phyloP scores from a whole-genome alignment of 2,888 invertebrate species.

The Apomyelois bistriatella region DNA sequence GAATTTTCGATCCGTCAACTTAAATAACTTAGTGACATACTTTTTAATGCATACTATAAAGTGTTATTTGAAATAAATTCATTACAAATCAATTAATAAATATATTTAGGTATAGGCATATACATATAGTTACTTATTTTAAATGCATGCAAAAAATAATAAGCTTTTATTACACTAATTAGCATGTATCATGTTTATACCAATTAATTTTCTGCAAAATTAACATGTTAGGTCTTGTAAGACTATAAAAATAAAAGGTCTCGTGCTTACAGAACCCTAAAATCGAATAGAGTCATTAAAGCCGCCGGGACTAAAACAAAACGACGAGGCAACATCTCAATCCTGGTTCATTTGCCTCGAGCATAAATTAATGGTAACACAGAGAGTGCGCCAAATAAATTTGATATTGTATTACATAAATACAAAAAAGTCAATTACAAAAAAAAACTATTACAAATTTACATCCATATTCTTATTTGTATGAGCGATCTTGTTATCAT shows the following conservation, averaged over 20 bases:
- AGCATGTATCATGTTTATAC: background rate
- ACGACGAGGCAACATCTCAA: slow-evolving; percentile 58
- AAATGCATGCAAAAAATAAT: background rate
- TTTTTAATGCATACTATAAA: no score
- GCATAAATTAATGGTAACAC: slow-evolving; percentile 9
- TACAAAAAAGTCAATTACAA: no score
- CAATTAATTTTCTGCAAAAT: background rate
- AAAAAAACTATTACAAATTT: no score
- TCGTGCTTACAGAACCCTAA: slow-evolving; percentile 11
- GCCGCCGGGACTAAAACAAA: slow-evolving; percentile 42
- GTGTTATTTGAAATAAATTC: no score
- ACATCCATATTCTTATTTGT: no score
- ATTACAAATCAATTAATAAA: no score
- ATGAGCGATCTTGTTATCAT: no score
- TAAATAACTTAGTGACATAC: no score
- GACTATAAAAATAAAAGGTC: background rate
- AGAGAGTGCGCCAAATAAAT: background rate
- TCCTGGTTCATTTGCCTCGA: slow-evolving; percentile 45
- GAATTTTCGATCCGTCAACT: no score
- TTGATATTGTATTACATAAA: no score
- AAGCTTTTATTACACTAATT: background rate
- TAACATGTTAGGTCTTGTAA: background rate
- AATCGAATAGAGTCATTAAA: slow-evolving; percentile 45
- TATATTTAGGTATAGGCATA: no score
- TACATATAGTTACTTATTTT: no score